These are phyloP conservation scores for Acrocera orbiculus DNA, from an alignment of 2,888 invertebrate species.

Conservation along the genomic window DNA sequence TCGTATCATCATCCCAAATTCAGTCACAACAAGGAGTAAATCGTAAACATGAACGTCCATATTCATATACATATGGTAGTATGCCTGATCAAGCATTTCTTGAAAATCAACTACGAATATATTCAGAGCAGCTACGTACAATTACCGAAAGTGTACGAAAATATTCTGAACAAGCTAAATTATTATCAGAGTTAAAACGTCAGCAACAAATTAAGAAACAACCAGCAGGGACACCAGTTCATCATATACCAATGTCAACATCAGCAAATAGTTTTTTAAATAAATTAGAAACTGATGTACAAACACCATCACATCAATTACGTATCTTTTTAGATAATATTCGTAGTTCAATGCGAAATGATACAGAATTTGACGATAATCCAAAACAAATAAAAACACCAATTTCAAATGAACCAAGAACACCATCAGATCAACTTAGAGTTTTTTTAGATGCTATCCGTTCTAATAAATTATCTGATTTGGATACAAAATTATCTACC, in stretches of 20 bases:
- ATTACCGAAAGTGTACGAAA: constrained; percentile 31
- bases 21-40: constrained; percentile 12
- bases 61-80: constrained; percentile 27
- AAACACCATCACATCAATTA: constrained; percentile 28
- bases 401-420: constrained; percentile 19
- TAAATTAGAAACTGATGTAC: constrained; percentile 20
- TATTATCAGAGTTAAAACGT: constrained; percentile 28
- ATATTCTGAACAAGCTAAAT: constrained; percentile 30
- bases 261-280: constrained; percentile 20
- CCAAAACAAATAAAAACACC: constrained; percentile 14
- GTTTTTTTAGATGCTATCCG: constrained; percentile 30
- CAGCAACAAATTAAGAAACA: constrained; percentile 22
- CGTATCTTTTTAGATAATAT: constrained; percentile 29
- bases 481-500: constrained; percentile 20
- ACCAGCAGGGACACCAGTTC: constrained; percentile 1
- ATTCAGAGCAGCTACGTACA: constrained; percentile 28
- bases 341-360: constrained; percentile 28
- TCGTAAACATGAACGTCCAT: constrained; percentile 20
- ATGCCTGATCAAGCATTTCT: constrained; percentile 28
- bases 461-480: constrained; percentile 28
- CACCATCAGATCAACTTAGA: constrained; percentile 30
- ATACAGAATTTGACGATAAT: constrained; percentile 22
- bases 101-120: constrained; percentile 29
- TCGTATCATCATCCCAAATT: no score
- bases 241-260: constrained; percentile 15